phyloP scores from a whole-genome alignment of 2,797 vertebrate species.

The Crypturellus tataupa region DNA sequence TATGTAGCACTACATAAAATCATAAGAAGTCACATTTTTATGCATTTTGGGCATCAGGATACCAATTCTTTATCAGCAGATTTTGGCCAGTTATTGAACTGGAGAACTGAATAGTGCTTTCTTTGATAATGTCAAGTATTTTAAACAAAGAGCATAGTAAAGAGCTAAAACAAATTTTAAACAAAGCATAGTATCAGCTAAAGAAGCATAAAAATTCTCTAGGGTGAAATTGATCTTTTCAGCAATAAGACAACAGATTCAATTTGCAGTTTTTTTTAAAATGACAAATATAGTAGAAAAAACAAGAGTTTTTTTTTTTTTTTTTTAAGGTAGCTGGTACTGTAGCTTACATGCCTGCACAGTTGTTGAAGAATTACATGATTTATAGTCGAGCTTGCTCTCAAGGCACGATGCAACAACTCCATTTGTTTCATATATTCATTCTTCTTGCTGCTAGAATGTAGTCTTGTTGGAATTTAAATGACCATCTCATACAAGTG shows the following conservation, averaged over 20 bases:
- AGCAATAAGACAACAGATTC: neutral
- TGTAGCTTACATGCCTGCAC: neutral
- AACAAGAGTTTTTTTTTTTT: neutral
- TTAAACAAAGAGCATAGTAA: neutral
- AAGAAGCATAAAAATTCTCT: accelerated
- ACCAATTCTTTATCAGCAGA: neutral
- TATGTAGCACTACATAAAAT: neutral
- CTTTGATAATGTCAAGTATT: neutral
- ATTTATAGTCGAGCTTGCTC: neutral
- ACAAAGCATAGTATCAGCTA: neutral
- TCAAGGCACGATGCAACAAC: accelerated
- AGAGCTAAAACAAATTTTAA: neutral
- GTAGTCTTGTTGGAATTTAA: neutral
- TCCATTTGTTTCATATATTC: neutral
- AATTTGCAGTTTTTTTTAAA: neutral
- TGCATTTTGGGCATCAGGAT: neutral
- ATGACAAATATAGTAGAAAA: neutral
- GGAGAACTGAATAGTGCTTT: neutral
- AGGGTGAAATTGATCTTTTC: neutral
- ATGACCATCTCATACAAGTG: neutral
- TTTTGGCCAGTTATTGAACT: neutral
- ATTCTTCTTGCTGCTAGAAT: neutral
- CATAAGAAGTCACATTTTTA: accelerated
- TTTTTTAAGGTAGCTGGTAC: neutral
- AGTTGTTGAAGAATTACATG: neutral